Evolutionary conservation across 2,797 vertebrate genomes (phyloP).

Genomic region (Galago senegalensis): DNA sequence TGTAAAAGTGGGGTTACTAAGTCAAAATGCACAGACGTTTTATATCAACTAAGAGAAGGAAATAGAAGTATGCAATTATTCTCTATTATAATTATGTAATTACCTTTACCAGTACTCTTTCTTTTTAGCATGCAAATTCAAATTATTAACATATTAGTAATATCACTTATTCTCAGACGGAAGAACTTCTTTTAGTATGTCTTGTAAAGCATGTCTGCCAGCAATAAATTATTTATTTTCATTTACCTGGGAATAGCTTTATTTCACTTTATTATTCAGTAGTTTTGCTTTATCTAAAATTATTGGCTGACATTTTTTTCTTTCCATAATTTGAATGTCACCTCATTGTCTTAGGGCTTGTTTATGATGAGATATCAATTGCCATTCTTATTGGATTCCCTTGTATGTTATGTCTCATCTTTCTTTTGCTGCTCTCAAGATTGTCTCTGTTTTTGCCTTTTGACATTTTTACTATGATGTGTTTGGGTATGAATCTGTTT

Average conservation of each 20-base stretch:
- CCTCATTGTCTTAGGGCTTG: background rate
- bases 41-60: background rate
- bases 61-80: background rate
- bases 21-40: background rate
- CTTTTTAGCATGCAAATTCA: background rate
- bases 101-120: background rate
- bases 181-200: background rate
- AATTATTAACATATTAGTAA: background rate
- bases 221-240: background rate
- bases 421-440: background rate
- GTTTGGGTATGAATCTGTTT: background rate
- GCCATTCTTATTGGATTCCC: background rate
- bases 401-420: background rate
- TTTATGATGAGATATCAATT: background rate
- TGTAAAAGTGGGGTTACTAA: background rate
- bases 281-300: background rate
- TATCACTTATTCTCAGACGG: background rate
- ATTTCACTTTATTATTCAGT: background rate
- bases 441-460: background rate
- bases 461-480: background rate
- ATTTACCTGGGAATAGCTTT: background rate
- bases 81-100: background rate
- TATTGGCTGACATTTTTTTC: background rate
- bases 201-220: background rate
- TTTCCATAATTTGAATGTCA: background rate